Base-by-base conservation (phyloP, 2,113 vertebrate genomes). In the Aspidoscelis tigris region DNA sequence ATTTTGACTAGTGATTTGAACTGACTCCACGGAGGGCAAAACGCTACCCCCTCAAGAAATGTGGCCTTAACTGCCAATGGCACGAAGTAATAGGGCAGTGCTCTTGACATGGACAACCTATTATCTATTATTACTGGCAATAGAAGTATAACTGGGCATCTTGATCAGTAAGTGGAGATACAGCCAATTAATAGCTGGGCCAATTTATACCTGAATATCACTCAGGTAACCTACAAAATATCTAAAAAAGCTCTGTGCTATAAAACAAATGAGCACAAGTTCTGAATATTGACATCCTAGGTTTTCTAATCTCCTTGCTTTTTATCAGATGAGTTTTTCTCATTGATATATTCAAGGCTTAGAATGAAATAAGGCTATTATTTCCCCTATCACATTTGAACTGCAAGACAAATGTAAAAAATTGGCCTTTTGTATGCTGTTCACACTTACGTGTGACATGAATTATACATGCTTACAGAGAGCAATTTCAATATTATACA, bases 121-220 rank as follows among this genome's bases (percentile, higher is more conserved):
- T 50, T 50, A 50, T 50, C 47, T 50, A 50, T 50, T 50, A 50
- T 50, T 50, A 50, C 47, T 5, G 47, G 47, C 47, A 50, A 8
- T 50, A 50, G 47, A 50, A 50, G 47, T 50, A 50, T 50, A 50
- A 50, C 47, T 50, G n/a, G n/a, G n/a, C n/a, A n/a, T n/a, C n/a
- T n/a, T n/a, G n/a, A n/a, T 26, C 9, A 69, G 22, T n/a, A 69
- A 5, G 22, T 26, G n/a, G 24, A n/a, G 24, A 69, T n/a, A n/a
- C 10, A 69, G 22, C 66, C n/a, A 41, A 33, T 4, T 14, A 78
- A 78, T 88, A 85, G 82, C 78, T 5, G 22, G 50, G 47, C 33
- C 86, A 81, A 88, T 78, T 89, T 85, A 78, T 90, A 50, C 33
- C 76, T 84, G 82, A 69, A 79, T 76, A 64, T 26, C 77, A 53